Percentiles rank a stretch among this genome's conserved stretches.
phyloP scores from a whole-genome alignment of 2,888 invertebrate genomes.

The Philonicus albiceps region DNA sequence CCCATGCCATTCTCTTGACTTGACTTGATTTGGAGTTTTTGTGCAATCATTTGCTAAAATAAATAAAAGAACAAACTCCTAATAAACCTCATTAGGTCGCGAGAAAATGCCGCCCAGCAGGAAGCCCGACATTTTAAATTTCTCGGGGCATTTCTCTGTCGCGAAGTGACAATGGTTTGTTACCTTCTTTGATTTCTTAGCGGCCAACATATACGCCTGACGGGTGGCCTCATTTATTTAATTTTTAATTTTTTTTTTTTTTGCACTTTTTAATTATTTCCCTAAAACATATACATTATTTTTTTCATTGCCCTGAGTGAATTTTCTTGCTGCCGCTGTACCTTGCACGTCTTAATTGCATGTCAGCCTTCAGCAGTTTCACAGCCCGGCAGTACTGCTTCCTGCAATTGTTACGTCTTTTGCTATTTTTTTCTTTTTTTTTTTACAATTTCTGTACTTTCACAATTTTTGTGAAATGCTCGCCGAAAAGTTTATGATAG shows the following conservation, averaged over 20 bases:
- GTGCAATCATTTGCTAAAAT: neutral
- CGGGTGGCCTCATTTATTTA: neutral
- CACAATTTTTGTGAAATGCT: neutral
- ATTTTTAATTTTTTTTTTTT: neutral
- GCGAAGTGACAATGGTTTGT: neutral
- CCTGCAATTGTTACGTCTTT: conserved; percentile 6
- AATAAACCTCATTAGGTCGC: neutral
- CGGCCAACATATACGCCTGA: neutral
- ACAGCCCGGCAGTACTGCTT: neutral
- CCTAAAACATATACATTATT: neutral
- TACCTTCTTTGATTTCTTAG: neutral
- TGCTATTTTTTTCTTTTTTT: neutral
- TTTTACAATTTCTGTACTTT: neutral
- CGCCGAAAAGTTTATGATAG: neutral
- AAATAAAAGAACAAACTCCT: neutral
- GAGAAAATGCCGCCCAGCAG: neutral
- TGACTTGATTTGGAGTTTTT: neutral
- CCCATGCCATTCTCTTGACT: neutral
- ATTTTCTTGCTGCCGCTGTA: neutral
- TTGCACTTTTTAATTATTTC: neutral
- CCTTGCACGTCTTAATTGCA: neutral
- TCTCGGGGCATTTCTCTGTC: neutral
- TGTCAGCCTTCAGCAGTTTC: conserved; percentile 13
- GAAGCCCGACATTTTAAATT: neutral
- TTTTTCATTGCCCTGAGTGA: neutral